phyloP scores from a whole-genome alignment of 2,797 vertebrate species.

The Falco rusticolus region DNA sequence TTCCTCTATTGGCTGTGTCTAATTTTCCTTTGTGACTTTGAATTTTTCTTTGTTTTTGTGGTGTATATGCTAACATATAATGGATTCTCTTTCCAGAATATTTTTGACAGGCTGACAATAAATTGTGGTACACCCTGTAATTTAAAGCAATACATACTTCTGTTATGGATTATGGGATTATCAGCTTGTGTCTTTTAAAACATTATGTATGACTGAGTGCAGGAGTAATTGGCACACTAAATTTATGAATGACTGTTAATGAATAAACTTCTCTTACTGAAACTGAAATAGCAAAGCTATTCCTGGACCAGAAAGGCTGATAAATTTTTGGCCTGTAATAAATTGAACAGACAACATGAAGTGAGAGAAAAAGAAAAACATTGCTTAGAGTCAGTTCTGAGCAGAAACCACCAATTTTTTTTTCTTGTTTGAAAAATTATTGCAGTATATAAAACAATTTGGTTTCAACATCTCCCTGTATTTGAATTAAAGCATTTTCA shows the following conservation, averaged over 20 bases:
- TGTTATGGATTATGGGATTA: constrained; percentile 43
- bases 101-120: neutral
- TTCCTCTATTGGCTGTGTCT: neutral
- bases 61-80: neutral
- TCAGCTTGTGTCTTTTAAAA: constrained; percentile 4
- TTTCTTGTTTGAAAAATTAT: neutral
- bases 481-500: neutral
- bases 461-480: neutral
- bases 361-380: neutral
- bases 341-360: neutral
- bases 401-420: neutral
- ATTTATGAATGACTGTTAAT: constrained; percentile 32
- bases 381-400: neutral
- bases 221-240: constrained; percentile 20
- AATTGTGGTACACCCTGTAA: neutral
- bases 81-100: neutral
- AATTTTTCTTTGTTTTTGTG: neutral
- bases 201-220: neutral
- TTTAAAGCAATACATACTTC: constrained; percentile 17
- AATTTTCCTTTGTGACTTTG: neutral
- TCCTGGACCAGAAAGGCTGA: neutral
- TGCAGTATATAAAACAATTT: neutral
- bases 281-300: constrained; percentile 43
- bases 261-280: constrained; percentile 21
- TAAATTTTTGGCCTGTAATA: constrained; percentile 1